A percentile compares a stretch with the other conserved stretches of the same genome.
Conservation (phyloP, 2,113 vertebrate genomes). For the Chascanopsetta lugubris region DNA sequence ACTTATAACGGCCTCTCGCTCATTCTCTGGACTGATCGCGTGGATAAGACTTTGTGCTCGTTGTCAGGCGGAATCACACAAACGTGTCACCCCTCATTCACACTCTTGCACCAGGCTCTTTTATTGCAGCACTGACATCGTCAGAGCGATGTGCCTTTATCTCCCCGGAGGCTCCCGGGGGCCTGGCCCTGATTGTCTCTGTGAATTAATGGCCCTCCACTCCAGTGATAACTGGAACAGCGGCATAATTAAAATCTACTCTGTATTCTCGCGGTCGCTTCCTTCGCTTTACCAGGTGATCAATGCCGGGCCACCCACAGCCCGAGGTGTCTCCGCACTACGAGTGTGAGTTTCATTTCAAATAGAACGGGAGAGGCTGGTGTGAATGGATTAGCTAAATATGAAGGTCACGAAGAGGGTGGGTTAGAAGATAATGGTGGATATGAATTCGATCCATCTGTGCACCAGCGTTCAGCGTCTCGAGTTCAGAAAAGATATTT, state of each 20-base stretch:
- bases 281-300: slow-evolving; percentile 55
- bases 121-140: slow-evolving; percentile 63
- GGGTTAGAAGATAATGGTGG: background rate
- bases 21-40: slow-evolving; percentile 38
- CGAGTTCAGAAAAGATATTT: too few species aligned
- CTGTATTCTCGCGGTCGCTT: slow-evolving; percentile 46
- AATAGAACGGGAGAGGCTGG: slow-evolving; percentile 4
- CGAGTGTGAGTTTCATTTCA: slow-evolving; percentile 21
- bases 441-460: slow-evolving; percentile 6
- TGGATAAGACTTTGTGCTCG: slow-evolving; percentile 34
- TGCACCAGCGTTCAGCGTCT: too few species aligned
- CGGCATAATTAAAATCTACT: slow-evolving; percentile 72
- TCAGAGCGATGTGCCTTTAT: slow-evolving; percentile 62
- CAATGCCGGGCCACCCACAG: slow-evolving; percentile 8
- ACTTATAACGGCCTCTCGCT: background rate
- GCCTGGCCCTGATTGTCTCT: slow-evolving; percentile 61
- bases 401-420: background rate
- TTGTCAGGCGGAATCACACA: slow-evolving; percentile 48
- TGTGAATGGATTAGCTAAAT: background rate
- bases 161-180: slow-evolving; percentile 58
- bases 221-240: slow-evolving; percentile 69
- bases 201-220: slow-evolving; percentile 70
- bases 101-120: slow-evolving; percentile 51
- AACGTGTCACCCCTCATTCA: slow-evolving; percentile 37
- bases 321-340: too few species aligned